Evolutionary conservation across 1,140 invertebrate species (phyloP), one percentile per base, ranked within the genome.

Genomic region (Aphaenogaster rudis): DNA sequence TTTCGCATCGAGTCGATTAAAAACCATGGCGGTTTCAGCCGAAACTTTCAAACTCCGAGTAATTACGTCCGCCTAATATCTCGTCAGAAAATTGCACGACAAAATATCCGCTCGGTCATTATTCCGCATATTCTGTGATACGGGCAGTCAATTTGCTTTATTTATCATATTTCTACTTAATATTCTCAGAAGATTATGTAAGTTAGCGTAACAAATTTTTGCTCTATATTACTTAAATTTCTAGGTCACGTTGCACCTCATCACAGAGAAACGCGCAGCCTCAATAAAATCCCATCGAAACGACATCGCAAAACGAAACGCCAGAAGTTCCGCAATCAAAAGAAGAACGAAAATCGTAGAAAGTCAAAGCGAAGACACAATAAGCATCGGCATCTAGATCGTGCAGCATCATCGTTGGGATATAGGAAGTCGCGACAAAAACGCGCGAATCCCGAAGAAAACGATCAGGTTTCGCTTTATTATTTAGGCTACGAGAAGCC

Each of bases 401-500:
- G 33, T 17, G 52, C 71, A 42, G 64, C 77, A 63, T 64, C 76
- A 59, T 57, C 36, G 3, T 33, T 67, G 21, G 42, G 57, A 54
- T 45, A 72, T 39, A 48, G 28, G 48, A 92, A 81, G 28, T 67
- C 67, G 48, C 69, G 92, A 64, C 61, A 28, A 50, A 92, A 92
- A 50, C 82, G 89, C 3, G 87, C 79, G 21, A 82, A 91, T 33
- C 9, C 54, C n/a, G 57, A 86, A 64, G 69, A 82, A 39, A 76
- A 59, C 33, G 69, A 81, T 64, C 74, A 81, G 69, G 21, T 78
- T 59, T 74, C 64, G 2, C 33, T 74, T 64, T 69, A 91, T 48
- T 86, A 91, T 54, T 86, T 76, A 11, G 86, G 52, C 13, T 92
- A 91, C 80, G 92, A 91, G 48, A 54, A 84, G n/a, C 91, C 90